A percentile compares a stretch with the other conserved stretches of the same genome.
Conservation (phyloP, 2,888 invertebrate genomes). For the Tridacna gigas region DNA sequence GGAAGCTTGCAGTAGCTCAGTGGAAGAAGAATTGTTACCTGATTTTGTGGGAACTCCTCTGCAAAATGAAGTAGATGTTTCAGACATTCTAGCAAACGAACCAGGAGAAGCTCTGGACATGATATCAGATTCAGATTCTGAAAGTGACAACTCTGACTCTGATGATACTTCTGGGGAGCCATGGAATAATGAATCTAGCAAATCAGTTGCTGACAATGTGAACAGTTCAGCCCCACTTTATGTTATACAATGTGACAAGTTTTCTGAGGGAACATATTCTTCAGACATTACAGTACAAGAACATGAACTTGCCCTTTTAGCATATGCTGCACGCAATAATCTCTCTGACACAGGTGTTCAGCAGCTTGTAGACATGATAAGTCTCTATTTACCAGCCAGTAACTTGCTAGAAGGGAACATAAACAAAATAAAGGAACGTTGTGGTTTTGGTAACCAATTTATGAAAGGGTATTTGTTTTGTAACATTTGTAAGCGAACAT, state of each 20-base stretch:
- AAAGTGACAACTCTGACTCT: too few species aligned
- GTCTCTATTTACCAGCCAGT: conserved; percentile 25
- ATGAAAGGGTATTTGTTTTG: conserved; percentile 31
- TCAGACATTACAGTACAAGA: conserved; percentile 30
- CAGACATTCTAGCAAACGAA: too few species aligned
- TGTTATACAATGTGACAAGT: conserved; percentile 23
- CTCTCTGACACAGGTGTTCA: conserved; percentile 33
- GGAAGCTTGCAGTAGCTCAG: too few species aligned
- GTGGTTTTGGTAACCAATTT: conserved; percentile 30
- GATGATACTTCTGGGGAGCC: too few species aligned
- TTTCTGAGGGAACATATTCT: neutral
- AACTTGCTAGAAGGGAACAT: conserved; percentile 23
- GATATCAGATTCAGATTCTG: too few species aligned
- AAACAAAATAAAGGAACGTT: conserved; percentile 19
- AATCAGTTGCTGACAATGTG: neutral
- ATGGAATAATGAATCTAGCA: too few species aligned
- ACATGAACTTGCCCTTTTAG: conserved; percentile 31
- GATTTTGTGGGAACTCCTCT: too few species aligned
- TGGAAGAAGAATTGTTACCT: too few species aligned
- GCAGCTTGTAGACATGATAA: conserved; percentile 19
- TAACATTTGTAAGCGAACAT: conserved; percentile 24
- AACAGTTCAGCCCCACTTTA: conserved; percentile 27
- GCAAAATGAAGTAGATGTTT: too few species aligned
- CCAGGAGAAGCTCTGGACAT: too few species aligned
- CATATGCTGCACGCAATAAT: conserved; percentile 35